A percentile compares a stretch with the other conserved stretches of the same genome.
Conservation (phyloP, 2,888 invertebrate species). For the Acanthosepion esculentum region DNA sequence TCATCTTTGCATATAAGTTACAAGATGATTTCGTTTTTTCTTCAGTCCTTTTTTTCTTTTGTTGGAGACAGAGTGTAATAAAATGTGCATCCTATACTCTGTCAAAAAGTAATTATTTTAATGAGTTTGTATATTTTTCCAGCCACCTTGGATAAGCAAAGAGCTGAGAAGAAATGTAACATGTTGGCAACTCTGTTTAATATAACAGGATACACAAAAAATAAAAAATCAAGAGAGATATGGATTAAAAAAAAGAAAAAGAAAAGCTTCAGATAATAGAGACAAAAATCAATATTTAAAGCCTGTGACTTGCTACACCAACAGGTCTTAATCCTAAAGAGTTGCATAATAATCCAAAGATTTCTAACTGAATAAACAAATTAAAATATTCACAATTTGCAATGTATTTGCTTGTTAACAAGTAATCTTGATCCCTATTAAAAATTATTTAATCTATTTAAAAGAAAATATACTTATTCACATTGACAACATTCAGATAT, state of each 20-base stretch:
- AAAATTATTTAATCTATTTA: background rate
- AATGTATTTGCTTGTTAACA: background rate
- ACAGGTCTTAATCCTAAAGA: background rate
- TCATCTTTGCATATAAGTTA: background rate
- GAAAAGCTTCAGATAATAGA: background rate
- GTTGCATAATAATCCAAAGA: background rate
- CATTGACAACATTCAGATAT: no score
- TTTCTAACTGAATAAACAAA: conserved; percentile 11
- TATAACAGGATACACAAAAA: background rate
- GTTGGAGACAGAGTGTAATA: no score
- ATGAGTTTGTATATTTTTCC: background rate
- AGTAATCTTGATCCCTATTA: background rate
- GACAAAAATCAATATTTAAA: background rate
- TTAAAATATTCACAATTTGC: background rate
- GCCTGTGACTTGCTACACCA: background rate
- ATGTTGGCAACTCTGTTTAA: background rate
- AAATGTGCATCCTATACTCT: no score
- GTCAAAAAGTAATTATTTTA: no score
- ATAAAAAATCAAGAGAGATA: background rate
- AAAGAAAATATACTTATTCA: background rate
- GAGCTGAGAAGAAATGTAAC: background rate
- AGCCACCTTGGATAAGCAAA: background rate
- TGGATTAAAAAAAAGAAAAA: background rate
- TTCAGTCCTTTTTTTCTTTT: no score
- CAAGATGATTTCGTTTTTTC: no score